Base-by-base conservation (phyloP, 2,113 vertebrate genomes). In the Crotalus viridis region DNA sequence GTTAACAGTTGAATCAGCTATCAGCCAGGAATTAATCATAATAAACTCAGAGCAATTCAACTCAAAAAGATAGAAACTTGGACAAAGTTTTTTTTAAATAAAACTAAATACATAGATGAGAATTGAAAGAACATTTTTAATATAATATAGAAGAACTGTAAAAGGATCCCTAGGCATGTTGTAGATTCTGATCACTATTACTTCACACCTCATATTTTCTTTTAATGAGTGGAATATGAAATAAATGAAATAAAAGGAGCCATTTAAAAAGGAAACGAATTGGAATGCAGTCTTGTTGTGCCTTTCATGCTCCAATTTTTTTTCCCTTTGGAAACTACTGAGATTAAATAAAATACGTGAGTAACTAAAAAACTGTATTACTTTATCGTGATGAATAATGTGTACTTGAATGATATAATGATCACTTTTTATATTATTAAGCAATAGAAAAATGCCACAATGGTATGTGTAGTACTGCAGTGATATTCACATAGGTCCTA, bases 301-400 rank as follows among this genome's bases (percentile, higher is more conserved):
- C 59, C 94, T 95, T 96, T 90, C 86, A 92, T 89, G 91, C 93
- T 95, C 89, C 33, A 43, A 46, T 46, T 51, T 51, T 51, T 51
- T 51, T 51, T 51, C 1, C 48, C 48, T 51, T 51, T 51, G 95
- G 94, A 96, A 95, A 89, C 87, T 22, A 94, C 81, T 96, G 95
- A 97, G 96, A 96, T 97, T 96, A 94, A 96, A 96, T 95, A 94
- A 95, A 94, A 90, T 85, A 95, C 92, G 88, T 95, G 96, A 95
- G 93, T 93, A 94, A 64, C 95, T 96, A 95, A 96, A 95, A 81
- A 96, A 92, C 94, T 96, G 95, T 90, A 94, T 96, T 93, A 96
- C 96, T 96, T 96, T 95, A 97, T 96, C 96, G 95, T 96, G 96
- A 96, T 95, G 94, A 97, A 96, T 91, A 94, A 81, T 89, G 6